Evolutionary conservation across 2,888 invertebrate species (phyloP).

Genomic region (Drosophila testacea): DNA sequence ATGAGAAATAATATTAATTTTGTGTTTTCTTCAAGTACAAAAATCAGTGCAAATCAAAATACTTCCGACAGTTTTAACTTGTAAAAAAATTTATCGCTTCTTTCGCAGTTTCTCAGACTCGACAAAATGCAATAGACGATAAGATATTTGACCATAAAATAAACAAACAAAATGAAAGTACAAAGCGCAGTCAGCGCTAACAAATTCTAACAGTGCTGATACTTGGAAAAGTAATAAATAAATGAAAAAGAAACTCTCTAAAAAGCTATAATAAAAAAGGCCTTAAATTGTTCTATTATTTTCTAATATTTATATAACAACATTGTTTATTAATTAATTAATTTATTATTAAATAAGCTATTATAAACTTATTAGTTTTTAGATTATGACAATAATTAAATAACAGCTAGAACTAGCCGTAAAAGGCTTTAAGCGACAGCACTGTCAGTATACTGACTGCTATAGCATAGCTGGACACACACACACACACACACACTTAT

Average conservation of each 20-base stretch:
- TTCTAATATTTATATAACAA: too few species aligned
- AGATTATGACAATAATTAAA: background rate
- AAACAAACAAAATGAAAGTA: conserved; percentile 53
- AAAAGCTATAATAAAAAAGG: too few species aligned
- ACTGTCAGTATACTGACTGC: too few species aligned
- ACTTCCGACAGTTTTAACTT: conserved; percentile 31
- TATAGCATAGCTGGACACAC: conserved; percentile 38
- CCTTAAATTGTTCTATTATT: too few species aligned
- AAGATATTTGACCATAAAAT: conserved; percentile 38
- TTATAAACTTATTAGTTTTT: too few species aligned
- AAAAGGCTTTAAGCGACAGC: conserved; percentile 11
- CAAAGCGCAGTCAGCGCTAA: conserved; percentile 17
- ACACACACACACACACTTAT: background rate
- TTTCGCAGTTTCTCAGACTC: conserved; percentile 9
- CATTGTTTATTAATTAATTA: too few species aligned
- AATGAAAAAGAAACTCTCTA: background rate
- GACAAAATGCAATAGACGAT: conserved; percentile 45
- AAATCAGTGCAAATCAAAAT: conserved; percentile 15
- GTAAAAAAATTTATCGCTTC: conserved; percentile 4
- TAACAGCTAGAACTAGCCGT: background rate
- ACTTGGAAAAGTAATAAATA: background rate
- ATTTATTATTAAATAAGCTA: too few species aligned
- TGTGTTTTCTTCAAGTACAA: conserved; percentile 1
- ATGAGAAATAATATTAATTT: conserved; percentile 13
- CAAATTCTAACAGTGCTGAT: conserved; percentile 17